Evolutionary conservation across 2,113 vertebrate genomes (phyloP).

Genomic region (Candoia aspera): DNA sequence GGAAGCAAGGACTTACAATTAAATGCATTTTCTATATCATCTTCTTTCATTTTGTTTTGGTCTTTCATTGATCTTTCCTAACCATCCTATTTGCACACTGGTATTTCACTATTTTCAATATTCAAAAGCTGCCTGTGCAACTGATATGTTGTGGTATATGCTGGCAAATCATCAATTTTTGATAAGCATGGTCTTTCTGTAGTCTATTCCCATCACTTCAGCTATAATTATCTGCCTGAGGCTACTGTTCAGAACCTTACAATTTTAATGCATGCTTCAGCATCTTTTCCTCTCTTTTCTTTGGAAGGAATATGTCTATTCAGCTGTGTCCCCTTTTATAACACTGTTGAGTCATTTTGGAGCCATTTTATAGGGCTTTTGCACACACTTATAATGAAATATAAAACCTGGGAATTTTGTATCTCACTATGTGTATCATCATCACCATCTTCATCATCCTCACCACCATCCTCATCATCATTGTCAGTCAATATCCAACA

Average conservation of each 20-base stretch:
- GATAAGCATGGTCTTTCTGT: constrained; percentile 51
- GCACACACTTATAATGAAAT: background rate
- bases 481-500: background rate
- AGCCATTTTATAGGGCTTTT: background rate
- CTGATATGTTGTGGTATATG: constrained; percentile 38
- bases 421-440: background rate
- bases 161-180: constrained; percentile 56
- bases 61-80: background rate
- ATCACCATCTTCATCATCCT: no score
- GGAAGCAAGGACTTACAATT: background rate
- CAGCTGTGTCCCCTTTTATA: constrained; percentile 7
- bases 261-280: constrained; percentile 51
- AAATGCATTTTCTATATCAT: constrained; percentile 11
- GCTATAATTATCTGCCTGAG: constrained; percentile 56
- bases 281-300: constrained; percentile 9
- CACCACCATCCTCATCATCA: background rate
- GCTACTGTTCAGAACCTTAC: constrained; percentile 46
- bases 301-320: constrained; percentile 11
- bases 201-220: constrained; percentile 52
- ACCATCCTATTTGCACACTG: constrained; percentile 25
- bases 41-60: constrained; percentile 23
- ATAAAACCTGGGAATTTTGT: background rate
- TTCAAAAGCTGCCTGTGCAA: constrained; percentile 44
- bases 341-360: constrained; percentile 20
- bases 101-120: constrained; percentile 30